Base-by-base conservation (phyloP, 2,113 vertebrate genomes). In the Rhegmatorhina hoffmannsi region DNA sequence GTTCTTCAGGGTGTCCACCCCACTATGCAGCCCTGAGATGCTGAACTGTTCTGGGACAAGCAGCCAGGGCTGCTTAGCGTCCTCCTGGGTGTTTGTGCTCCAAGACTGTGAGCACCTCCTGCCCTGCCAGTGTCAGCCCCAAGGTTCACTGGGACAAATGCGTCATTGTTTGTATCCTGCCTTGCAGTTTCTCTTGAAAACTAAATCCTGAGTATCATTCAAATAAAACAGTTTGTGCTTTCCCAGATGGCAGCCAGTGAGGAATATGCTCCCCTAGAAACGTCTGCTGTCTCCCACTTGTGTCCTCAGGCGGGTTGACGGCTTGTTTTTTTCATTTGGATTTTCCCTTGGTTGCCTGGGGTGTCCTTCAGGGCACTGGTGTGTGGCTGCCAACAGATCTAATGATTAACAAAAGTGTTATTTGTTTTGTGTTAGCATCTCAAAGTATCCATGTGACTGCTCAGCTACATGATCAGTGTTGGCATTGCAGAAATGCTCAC, bases 101-200 rank as follows among this genome's bases (percentile, higher is more conserved):
- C 47, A 18, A 11, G 46, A 29, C 20, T 47, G 3, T 1, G 7
- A 82, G 70, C 36, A 26, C n/a, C 70, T 58, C 62, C 75, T 75
- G 78, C 43, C 49, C 25, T 38, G 31, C 46, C 58, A 20, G 52
- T 31, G 82, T 55, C 59, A 59, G 52, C 44, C 73, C n/a, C 13
- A 9, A 49, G 67, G 64, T 84, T 56, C 6, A 0, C 31, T 56
- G 69, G 44, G 49, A 89, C 73, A 67, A 91, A 56, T 0, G 28
- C 7, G 0, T 12, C 34, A 10, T 75, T 80, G 58, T 94, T 91
- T 84, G 70, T 53, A 40, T 24, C 60, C 56, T 74, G 36, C 64
- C 44, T 60, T 47, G 62, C 56, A 36, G 50, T 75, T 89, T 63
- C 77, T 78, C 69, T 84, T 73, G 72, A 75, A 92, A 93, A 66